phyloP scores from a whole-genome alignment of 2,797 vertebrate genomes.

The Mastacembelus armatus region DNA sequence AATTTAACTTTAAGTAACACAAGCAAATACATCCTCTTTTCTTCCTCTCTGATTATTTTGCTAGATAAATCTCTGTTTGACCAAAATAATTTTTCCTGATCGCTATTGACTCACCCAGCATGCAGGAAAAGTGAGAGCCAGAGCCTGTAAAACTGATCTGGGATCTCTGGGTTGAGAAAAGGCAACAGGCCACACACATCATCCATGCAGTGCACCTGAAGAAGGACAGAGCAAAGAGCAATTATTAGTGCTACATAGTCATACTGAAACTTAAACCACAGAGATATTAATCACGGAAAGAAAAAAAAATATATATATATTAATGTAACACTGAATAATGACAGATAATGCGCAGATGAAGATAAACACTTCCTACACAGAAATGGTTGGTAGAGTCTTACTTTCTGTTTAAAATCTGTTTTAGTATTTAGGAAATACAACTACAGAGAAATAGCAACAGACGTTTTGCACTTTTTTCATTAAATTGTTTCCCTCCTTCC shows the following conservation, averaged over 20 bases:
- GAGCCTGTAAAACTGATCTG: slow-evolving; percentile 97
- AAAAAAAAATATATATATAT: background rate
- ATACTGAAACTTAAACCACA: background rate
- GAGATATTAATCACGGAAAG: background rate
- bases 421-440: background rate
- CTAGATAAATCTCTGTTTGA: background rate
- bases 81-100: background rate
- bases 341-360: background rate
- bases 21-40: background rate
- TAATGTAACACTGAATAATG: slow-evolving; percentile 1
- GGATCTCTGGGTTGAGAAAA: slow-evolving; percentile 96
- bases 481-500: background rate
- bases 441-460: slow-evolving; percentile 3
- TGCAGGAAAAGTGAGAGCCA: slow-evolving; percentile 98
- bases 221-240: slow-evolving; percentile 3
- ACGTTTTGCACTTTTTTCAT: background rate
- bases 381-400: background rate
- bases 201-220: slow-evolving; percentile 97
- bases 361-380: background rate
- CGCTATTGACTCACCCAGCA: slow-evolving; percentile 89
- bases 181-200: slow-evolving; percentile 96
- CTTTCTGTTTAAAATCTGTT: slow-evolving; percentile 9
- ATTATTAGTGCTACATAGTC: background rate
- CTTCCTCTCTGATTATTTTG: slow-evolving; percentile 1
- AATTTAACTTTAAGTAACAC: background rate